Evolutionary conservation across 1,140 invertebrate species (phyloP).

Genomic region (Ericerus pela): DNA sequence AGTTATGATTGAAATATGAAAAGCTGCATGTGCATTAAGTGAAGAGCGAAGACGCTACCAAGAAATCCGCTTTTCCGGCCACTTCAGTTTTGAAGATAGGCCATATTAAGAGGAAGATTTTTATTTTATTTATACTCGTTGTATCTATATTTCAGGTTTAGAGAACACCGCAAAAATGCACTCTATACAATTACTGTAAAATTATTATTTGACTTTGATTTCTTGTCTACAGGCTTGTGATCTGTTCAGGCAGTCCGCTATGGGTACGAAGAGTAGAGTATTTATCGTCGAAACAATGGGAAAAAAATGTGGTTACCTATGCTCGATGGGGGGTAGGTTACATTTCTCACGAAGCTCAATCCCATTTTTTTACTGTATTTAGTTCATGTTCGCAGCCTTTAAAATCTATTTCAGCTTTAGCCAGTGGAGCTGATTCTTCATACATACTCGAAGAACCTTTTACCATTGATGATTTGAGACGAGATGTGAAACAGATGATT

Average conservation of each 20-base stretch:
- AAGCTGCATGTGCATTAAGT: too few relatives aligned
- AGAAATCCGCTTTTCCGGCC: too few relatives aligned
- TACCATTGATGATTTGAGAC: background rate
- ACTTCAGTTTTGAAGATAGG: too few relatives aligned
- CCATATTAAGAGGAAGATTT: too few relatives aligned
- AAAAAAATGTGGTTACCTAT: slow-evolving; percentile 13
- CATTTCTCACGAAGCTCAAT: background rate
- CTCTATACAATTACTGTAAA: too few relatives aligned
- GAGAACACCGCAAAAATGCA: too few relatives aligned
- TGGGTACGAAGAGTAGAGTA: slow-evolving; percentile 12
- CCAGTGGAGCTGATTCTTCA: slow-evolving; percentile 13
- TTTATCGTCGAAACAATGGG: slow-evolving; percentile 16
- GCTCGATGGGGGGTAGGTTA: background rate
- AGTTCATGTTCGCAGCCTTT: too few relatives aligned
- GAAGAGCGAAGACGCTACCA: too few relatives aligned
- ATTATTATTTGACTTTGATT: too few relatives aligned
- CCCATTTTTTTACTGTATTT: background rate
- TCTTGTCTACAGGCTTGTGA: slow-evolving; percentile 11
- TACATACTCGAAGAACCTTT: slow-evolving; percentile 13
- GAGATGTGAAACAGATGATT: background rate
- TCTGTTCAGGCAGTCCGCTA: slow-evolving; percentile 15
- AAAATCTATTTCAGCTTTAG: slow-evolving; percentile 1
- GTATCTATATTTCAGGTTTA: too few relatives aligned
- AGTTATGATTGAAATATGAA: too few relatives aligned
- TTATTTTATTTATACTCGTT: too few relatives aligned